Base-by-base conservation (phyloP, 2,113 vertebrate genomes). In the Xiphorhynchus elegans region DNA sequence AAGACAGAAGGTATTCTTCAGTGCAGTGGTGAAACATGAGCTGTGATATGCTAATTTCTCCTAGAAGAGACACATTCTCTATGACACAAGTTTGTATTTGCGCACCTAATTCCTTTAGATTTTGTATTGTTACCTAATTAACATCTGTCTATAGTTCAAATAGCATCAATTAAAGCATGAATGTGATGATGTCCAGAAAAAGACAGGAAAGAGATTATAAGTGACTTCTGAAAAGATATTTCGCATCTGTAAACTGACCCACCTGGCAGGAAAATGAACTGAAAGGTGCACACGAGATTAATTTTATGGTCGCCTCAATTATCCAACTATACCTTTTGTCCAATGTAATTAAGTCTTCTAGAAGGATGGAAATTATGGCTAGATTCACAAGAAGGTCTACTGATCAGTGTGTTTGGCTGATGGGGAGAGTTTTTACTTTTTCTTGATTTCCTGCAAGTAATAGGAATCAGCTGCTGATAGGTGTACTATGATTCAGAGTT, bases 221-320 rank as follows among this genome's bases (percentile, higher is more conserved):
- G 31, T 46, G 66, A 72, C 49, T 92, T 87, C 52, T 82, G 52
- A 91, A 94, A 86, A 90, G 13, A 52, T 2, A 40, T 64, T 90
- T 89, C n/a, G 26, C 7, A n/a, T 68, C 49, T 72, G 44, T 68
- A 29, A 72, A 63, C 56, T 82, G 56, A 73, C 24, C 11, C 46
- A 50, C 15, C 12, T 79, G 28, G 13, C 33, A 59, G 5, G 39
- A 58, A 88, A 93, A 86, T 11, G 35, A 88, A 46, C 31, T 74
- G 14, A 21, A 66, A 39, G 12, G 35, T 19, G 66, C 21, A 87
- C 3, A 14, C 13, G 35, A 13, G 26, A 77, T 95, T 95, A 91
- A 82, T 96, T 93, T 95, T 91, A 94, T 88, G 82, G 60, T 91
- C 79, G 95, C 84, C 55, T 25, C 86, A 72, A 94, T 88, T 94